Base-by-base conservation (phyloP, 2,797 vertebrate genomes). In the Epinephelus coioides region DNA sequence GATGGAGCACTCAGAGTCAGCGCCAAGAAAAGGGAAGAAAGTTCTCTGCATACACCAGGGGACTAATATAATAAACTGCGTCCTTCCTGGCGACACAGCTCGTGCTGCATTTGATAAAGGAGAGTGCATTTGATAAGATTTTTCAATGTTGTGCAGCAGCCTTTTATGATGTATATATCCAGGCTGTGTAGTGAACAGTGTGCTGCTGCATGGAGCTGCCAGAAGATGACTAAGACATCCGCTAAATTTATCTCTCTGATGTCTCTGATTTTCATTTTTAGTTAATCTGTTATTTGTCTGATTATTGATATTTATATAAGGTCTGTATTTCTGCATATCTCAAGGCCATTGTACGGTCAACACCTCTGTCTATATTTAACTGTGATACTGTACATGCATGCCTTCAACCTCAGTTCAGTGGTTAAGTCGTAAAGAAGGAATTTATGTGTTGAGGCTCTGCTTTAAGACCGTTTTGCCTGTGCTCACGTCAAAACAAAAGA, bases 61-160 rank as follows among this genome's bases (percentile, higher is more conserved):
- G 64, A 72, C 54, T 71, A 63, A 80, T 69, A 87, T 83, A 72
- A 91, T 77, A 9, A 79, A 87, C 44, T 43, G 55, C 63, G 54
- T 81, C 62, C 49, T 84, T 83, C 57, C 54, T 68, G 70, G 79
- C 49, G 61, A 49, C 59, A 56, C 19, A 25, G 56, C 68, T 25
- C 40, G 1, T 19, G 21, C 62, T 79, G 69, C 30, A 19, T 86
- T 88, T 82, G 79, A 89, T 86, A 71, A 85, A 86, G 50, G 47
- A 82, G 67, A 85, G 63, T 70, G 78, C 62, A 17, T 85, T 57
- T 76, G 56, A 74, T 79, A 65, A 78, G 60, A 68, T 78, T 61
- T 73, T 82, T 69, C 43, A 43, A 43, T 83, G 80, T 62, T 62
- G n/a, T 67, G 23, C 30, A 5, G 67, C 15, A 23, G 61, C 23